phyloP scores from a whole-genome alignment of 2,113 vertebrate species.

The Circaetus gallicus region DNA sequence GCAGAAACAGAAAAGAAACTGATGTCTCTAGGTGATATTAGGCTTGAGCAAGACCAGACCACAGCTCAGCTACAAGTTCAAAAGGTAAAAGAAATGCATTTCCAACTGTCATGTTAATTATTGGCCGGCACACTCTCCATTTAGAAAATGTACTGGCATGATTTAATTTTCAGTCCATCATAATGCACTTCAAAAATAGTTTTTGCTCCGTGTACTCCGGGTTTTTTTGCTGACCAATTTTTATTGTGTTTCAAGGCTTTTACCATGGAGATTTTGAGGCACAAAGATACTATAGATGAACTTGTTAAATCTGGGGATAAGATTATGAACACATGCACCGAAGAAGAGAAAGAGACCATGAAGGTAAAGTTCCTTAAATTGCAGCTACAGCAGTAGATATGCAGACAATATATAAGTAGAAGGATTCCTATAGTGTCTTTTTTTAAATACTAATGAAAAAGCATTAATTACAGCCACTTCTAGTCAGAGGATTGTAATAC shows the following conservation, averaged over 20 bases:
- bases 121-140: neutral
- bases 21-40: constrained; percentile 86
- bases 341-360: constrained; percentile 84
- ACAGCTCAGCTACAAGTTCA: constrained; percentile 91
- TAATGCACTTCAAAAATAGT: neutral
- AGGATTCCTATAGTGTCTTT: neutral
- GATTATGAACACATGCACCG: constrained; percentile 83
- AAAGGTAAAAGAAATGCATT: constrained; percentile 83
- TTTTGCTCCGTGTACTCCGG: neutral
- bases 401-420: neutral
- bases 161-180: constrained; percentile 43
- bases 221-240: neutral
- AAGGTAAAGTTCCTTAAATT: constrained; percentile 73
- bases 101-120: constrained; percentile 52
- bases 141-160: constrained; percentile 3
- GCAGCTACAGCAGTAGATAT: neutral
- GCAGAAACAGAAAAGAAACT: constrained; percentile 87
- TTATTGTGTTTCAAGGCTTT: constrained; percentile 81
- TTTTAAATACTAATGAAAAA: neutral
- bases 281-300: constrained; percentile 92
- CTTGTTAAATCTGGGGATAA: constrained; percentile 87
- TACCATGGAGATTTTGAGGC: constrained; percentile 95
- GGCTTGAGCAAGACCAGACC: constrained; percentile 94
- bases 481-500: neutral
- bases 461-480: neutral